Base-by-base conservation (phyloP, 2,888 invertebrate genomes). In the Imbricaverruca yamaguchii region DNA sequence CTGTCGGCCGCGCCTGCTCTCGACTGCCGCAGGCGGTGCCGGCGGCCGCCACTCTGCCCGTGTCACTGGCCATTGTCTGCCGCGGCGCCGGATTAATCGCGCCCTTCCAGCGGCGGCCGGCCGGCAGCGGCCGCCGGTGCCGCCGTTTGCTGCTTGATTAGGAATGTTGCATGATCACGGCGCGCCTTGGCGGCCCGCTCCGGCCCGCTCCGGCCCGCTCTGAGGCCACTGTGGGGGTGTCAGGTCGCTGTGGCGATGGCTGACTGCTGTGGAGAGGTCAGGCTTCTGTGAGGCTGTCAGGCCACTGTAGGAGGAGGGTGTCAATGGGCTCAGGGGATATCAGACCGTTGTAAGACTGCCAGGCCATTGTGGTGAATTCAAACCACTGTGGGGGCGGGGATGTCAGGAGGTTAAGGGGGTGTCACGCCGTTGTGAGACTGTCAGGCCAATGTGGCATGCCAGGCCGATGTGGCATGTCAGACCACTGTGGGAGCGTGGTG, bases 91-190 rank as follows among this genome's bases (percentile, higher is more conserved):
- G 69, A 69, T 69, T 69, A 69, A 69, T 69, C 69, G 69, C 15
- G 4, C 67, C 11, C 69, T n/a, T 69, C 15, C n/a, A 21, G 10
- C 39, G 39, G 13, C 10, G 69, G 9, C 15, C 39, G 25, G 67
- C 67, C 25, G 67, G 67, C 63, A 63, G 63, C n/a, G 63, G 67
- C 25, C 67, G 25, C 11, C 67, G 8, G 23, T 11, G 67, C 23
- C 10, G 67, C 67, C 25, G 67, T 67, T 67, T 67, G 69, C 69
- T 39, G 69, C 53, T 18, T 69, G 25, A 69, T 69, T 69, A 69
- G 69, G 69, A 69, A 69, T 69, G 69, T 69, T 69, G 69, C 69
- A 69, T 39, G 39, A 53, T 69, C 69, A 69, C 69, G 15, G 25
- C n/a, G 63, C 63, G 21, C n/a, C 25, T 25, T 23, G 67, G 25